Evolutionary conservation across 2,888 invertebrate genomes (phyloP).

Genomic region (Cheilosia grossa): DNA sequence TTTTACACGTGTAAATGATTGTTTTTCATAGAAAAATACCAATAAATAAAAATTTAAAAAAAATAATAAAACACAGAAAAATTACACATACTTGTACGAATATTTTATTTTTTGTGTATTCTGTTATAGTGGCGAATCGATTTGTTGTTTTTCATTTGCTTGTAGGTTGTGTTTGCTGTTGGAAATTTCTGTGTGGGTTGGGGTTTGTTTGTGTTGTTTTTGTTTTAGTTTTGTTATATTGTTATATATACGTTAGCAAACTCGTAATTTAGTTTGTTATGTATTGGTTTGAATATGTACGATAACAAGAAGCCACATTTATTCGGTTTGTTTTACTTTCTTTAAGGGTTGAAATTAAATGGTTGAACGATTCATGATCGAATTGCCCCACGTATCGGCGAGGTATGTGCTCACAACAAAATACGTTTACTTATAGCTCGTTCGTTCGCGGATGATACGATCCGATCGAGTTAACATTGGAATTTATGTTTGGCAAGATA

Average conservation of each 20-base stretch:
- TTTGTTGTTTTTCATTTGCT: conserved; percentile 8
- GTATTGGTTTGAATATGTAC: conserved; percentile 31
- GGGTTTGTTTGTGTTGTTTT: conserved; percentile 25
- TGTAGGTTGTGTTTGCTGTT: conserved; percentile 40
- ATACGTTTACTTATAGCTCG: neutral
- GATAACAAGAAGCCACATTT: conserved; percentile 68
- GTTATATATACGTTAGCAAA: neutral
- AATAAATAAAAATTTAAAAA: conserved; percentile 71
- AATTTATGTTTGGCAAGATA: too few relatives aligned
- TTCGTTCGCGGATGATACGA: too few relatives aligned
- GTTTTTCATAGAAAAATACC: conserved; percentile 73
- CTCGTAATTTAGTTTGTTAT: conserved; percentile 31
- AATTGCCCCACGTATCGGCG: too few relatives aligned
- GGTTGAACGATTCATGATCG: neutral
- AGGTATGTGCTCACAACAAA: neutral
- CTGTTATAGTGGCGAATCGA: neutral
- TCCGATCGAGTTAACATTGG: too few relatives aligned
- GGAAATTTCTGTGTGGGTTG: conserved; percentile 11
- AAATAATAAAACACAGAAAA: conserved; percentile 66
- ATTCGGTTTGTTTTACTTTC: conserved; percentile 40
- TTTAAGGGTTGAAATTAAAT: neutral
- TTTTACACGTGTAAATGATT: conserved; percentile 74
- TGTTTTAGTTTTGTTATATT: conserved; percentile 9
- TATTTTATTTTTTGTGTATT: conserved; percentile 18
- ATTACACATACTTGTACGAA: conserved; percentile 16